phyloP scores from a whole-genome alignment of 2,113 vertebrate genomes.

The Podiceps cristatus region DNA sequence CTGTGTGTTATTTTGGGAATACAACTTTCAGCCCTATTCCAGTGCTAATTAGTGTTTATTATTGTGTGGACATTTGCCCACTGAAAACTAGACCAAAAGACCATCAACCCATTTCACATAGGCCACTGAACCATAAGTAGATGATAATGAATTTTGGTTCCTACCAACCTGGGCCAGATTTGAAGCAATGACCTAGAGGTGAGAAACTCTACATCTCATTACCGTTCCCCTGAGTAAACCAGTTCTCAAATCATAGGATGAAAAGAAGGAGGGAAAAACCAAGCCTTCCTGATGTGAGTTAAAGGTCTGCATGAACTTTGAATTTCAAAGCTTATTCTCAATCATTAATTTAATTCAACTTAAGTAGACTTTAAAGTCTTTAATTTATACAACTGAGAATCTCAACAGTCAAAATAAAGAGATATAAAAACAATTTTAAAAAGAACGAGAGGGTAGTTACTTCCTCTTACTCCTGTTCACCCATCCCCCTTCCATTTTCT shows the following conservation, averaged over 20 bases:
- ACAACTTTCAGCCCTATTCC: background rate
- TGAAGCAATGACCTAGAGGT: constrained; percentile 61
- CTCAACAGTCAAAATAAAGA: background rate
- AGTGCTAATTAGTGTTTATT: background rate
- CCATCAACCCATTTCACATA: background rate
- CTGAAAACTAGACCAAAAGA: constrained; percentile 3
- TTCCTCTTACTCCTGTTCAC: background rate
- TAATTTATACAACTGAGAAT: background rate
- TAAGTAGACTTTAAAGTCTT: constrained; percentile 10
- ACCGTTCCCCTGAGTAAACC: constrained; percentile 32
- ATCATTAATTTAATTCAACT: constrained; percentile 20
- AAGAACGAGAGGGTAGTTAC: background rate
- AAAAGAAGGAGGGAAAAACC: constrained; percentile 37
- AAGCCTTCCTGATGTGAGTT: constrained; percentile 37
- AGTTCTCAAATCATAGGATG: constrained; percentile 2
- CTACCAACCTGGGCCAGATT: constrained; percentile 37
- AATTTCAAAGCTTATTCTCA: constrained; percentile 56
- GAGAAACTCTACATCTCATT: constrained; percentile 59
- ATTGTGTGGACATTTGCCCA: background rate
- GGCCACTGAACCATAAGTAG: constrained; percentile 24
- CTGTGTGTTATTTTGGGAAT: background rate
- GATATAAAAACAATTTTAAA: background rate
- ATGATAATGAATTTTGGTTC: constrained; percentile 63
- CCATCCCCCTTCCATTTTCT: constrained; percentile 40
- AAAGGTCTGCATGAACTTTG: constrained; percentile 50